Base-by-base conservation (phyloP, 2,888 invertebrate genomes). In the Acanthoscelides obtectus region DNA sequence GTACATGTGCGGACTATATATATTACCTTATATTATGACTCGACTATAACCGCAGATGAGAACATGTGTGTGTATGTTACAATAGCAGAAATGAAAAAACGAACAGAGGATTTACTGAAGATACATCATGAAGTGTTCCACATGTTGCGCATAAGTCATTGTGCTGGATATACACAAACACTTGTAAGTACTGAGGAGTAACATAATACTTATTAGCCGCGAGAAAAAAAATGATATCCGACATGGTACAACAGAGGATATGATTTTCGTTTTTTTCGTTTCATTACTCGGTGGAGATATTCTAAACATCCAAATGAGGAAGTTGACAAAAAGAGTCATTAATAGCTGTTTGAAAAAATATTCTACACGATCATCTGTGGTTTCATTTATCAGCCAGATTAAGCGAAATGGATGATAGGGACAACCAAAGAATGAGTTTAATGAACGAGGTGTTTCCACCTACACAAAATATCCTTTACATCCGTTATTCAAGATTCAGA, bases 91-190 rank as follows among this genome's bases (percentile, higher is more conserved):
- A 66, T 17, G 2, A 66, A 66, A 63, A 66, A 20, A 45, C 17
- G 6, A 20, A 66, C 20, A 20, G 20, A 65, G 20, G 65, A 69
- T 27, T 20, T 22, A 27, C 64, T 20, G 20, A 67, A 66, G 68
- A 72, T 45, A 45, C 45, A 12, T 45, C 45, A 45, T 71, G 67
- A 69, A 71, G 25, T 64, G 67, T 19, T 70, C 70, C 79, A 79
- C 71, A 76, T 78, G 78, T 76, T 70, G 71, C 71, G 73, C 78
- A 77, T 76, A 76, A 79, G 79, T 78, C 79, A 79, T 80, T 79
- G 80, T 80, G 79, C 78, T 78, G 77, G 78, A 78, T 78, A 77
- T 78, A 77, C 73, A 75, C 20, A n/a, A 20, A 66, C 45, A 45
- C 45, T 45, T 45, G 45, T 17, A 45, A 45, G 45, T 45, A 12